phyloP scores from a whole-genome alignment of 2,888 invertebrate genomes.

The Erpobdella octoculata region DNA sequence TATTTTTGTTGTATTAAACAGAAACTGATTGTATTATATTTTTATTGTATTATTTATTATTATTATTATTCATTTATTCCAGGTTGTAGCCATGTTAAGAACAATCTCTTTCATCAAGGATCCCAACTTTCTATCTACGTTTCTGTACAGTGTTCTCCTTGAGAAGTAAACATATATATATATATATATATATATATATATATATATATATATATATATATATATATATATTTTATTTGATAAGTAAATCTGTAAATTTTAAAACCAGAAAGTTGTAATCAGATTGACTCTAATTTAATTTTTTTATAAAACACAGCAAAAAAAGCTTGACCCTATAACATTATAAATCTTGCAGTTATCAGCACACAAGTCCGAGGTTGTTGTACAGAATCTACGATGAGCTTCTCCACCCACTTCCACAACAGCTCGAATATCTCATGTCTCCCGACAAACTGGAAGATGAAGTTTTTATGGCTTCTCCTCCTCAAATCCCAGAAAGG shows the following conservation, averaged over 20 bases:
- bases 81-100: conserved; percentile 7
- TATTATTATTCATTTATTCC: not conserved
- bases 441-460: conserved; percentile 22
- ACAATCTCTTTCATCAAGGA: conserved; percentile 12
- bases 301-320: too few relatives aligned
- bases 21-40: not conserved
- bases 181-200: not conserved
- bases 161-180: not conserved
- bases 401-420: conserved; percentile 13
- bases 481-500: not conserved
- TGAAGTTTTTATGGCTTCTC: not conserved
- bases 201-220: too few relatives aligned
- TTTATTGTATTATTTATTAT: not conserved
- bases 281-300: too few relatives aligned
- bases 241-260: too few relatives aligned
- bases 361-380: not conserved
- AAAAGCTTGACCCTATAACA: too few relatives aligned
- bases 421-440: conserved; percentile 17
- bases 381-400: conserved; percentile 21
- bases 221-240: too few relatives aligned
- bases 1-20: not conserved
- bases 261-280: too few relatives aligned
- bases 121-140: not conserved
- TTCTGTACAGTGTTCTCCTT: not conserved
- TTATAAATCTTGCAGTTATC: too few relatives aligned